Evolutionary conservation across 23 tunicate species (phyloP), one percentile per base, ranked within the genome.

Genomic region (Oikopleura albicans): DNA sequence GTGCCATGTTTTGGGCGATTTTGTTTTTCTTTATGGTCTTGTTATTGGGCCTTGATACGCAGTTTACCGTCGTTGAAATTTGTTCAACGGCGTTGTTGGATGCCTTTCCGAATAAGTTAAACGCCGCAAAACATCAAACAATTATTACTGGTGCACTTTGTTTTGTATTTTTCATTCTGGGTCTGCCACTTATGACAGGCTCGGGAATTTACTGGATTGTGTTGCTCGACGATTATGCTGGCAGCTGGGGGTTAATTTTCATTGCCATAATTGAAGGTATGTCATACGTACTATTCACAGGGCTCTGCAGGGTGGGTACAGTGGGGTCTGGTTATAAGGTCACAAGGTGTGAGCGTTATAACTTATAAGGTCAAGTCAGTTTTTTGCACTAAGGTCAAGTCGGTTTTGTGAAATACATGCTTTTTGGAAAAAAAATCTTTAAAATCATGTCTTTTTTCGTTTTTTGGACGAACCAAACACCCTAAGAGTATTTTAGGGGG

Each of bases 161-260:
- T 71, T 16, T 29, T 27, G 31, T 37, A 16, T 71, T 71, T 29
- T 71, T 16, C 31, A 27, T 71, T 2, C 79, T 71, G 27, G 79
- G 79, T 29, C 35, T 71, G 36, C 79, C 79, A 2, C 2, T 71
- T 34, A 71, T 71, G 79, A 71, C 79, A 2, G 79, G 79, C 37
- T 71, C 79, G 39, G 96, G 96, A 59, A 86, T 91, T 40, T 91
- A 91, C 57, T 91, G 96, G 96, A 56, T 88, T 38, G 83, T 83
- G 40, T 71, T 91, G 84, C 66, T 91, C 28, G 96, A 91, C 84
- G 63, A 66, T 84, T 91, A 91, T 66, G 49, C 96, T 29, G 27
- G 31, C 2, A 71, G 79, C 37, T 71, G 79, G 79, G 79, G 79
- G 37, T 71, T 71, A 37, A 71, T 71, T 71, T 16, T 71, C 34